These are phyloP conservation scores for Ochropleura plecta DNA, from an alignment of 2,888 invertebrate species.

Conservation along the genomic window DNA sequence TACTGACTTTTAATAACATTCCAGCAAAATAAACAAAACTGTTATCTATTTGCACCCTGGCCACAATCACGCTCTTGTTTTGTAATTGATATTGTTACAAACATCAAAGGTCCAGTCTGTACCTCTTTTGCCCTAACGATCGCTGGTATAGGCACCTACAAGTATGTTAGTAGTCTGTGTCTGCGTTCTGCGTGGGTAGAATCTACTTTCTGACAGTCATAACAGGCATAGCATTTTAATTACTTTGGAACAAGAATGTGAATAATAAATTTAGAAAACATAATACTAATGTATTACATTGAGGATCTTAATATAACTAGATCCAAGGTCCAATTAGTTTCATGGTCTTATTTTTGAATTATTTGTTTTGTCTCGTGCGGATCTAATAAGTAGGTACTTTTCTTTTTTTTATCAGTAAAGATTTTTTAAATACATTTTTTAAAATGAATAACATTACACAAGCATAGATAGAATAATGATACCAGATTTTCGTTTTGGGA, in stretches of 20 bases:
- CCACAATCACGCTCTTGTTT: neutral
- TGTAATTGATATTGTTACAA: slow-evolving; percentile 32
- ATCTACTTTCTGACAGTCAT: neutral
- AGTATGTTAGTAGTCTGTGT: neutral
- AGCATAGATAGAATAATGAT: too few species aligned
- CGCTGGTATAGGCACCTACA: neutral
- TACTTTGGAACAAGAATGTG: neutral
- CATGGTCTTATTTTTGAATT: too few species aligned
- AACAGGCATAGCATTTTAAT: neutral
- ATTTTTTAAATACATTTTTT: too few species aligned
- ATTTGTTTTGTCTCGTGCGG: too few species aligned
- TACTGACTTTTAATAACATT: neutral
- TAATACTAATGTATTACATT: neutral
- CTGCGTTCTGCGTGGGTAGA: neutral
- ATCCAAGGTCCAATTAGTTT: too few species aligned
- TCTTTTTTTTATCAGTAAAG: too few species aligned
- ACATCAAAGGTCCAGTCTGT: neutral
- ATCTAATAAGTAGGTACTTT: too few species aligned
- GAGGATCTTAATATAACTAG: neutral
- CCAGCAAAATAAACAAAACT: neutral
- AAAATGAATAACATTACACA: too few species aligned
- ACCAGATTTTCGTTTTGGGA: too few species aligned
- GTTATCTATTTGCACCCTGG: neutral
- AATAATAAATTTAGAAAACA: neutral
- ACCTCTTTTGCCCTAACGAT: neutral